These are phyloP conservation scores for Perca fluviatilis DNA, from an alignment of 2,113 vertebrate species.

Conservation along the genomic window DNA sequence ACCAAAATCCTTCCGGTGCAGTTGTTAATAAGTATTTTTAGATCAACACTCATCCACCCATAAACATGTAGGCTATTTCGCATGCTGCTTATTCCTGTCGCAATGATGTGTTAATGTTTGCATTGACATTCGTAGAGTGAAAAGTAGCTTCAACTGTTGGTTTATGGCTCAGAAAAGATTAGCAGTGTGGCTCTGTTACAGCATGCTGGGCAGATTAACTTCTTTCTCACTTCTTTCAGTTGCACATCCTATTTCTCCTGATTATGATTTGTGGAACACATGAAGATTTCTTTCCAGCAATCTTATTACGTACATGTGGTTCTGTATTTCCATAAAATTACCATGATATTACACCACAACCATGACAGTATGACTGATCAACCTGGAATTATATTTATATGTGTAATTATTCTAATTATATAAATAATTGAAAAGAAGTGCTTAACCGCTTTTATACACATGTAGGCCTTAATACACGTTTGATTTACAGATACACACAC, in stretches of 20 bases:
- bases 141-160: neutral
- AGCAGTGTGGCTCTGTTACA: slow-evolving; percentile 8
- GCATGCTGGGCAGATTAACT: slow-evolving; percentile 5
- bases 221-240: slow-evolving; percentile 2
- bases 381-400: slow-evolving; percentile 11
- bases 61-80: slow-evolving; percentile 13
- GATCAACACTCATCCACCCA: neutral
- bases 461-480: neutral
- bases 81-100: neutral
- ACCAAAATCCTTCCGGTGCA: neutral
- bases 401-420: slow-evolving; percentile 1
- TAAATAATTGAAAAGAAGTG: neutral
- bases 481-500: neutral
- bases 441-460: neutral
- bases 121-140: neutral
- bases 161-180: slow-evolving; percentile 5
- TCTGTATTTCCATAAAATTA: slow-evolving; percentile 14
- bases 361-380: slow-evolving; percentile 29
- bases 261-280: slow-evolving; percentile 29
- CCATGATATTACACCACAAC: neutral
- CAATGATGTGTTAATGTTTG: neutral
- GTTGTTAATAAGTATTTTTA: neutral
- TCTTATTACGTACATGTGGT: slow-evolving; percentile 19
- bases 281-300: slow-evolving; percentile 24
- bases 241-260: slow-evolving; percentile 10